Conservation (phyloP, 1,140 invertebrate species). For the Neoseiulus cucumeris region DNA sequence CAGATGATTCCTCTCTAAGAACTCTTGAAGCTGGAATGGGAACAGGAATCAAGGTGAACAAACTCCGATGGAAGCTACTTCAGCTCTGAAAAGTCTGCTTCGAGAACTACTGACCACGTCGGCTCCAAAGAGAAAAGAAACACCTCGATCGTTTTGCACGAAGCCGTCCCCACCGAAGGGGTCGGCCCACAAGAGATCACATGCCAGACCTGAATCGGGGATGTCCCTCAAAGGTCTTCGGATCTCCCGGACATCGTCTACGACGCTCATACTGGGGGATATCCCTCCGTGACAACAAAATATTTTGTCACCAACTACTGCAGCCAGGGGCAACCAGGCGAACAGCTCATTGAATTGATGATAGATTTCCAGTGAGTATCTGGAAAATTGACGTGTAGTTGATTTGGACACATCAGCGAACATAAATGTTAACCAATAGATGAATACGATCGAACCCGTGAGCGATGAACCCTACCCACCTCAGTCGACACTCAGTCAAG, state of each 20-base stretch:
- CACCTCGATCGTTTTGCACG: constrained; percentile 39
- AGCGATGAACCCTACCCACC: neutral
- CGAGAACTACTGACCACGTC: no score
- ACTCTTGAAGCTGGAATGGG: neutral
- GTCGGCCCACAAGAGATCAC: constrained; percentile 38
- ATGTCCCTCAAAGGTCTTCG: constrained; percentile 35
- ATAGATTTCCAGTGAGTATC: constrained; percentile 22
- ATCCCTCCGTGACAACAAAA: constrained; percentile 33
- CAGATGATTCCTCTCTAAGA: constrained; percentile 14
- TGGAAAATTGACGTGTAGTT: no score
- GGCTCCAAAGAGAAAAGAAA: constrained; percentile 36
- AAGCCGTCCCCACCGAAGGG: constrained; percentile 36
- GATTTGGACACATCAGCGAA: no score
- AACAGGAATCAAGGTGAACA: neutral
- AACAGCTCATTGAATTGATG: constrained; percentile 18
- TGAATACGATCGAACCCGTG: no score
- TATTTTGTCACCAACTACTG: constrained; percentile 22
- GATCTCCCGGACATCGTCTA: constrained; percentile 37
- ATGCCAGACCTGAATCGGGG: constrained; percentile 37
- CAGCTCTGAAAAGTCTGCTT: neutral
- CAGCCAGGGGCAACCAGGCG: constrained; percentile 14
- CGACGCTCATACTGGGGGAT: constrained; percentile 28
- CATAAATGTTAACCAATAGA: no score
- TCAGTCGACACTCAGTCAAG: neutral
- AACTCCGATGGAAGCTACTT: neutral